Conservation (phyloP, 2,888 invertebrate genomes). For the Zygaena filipendulae region DNA sequence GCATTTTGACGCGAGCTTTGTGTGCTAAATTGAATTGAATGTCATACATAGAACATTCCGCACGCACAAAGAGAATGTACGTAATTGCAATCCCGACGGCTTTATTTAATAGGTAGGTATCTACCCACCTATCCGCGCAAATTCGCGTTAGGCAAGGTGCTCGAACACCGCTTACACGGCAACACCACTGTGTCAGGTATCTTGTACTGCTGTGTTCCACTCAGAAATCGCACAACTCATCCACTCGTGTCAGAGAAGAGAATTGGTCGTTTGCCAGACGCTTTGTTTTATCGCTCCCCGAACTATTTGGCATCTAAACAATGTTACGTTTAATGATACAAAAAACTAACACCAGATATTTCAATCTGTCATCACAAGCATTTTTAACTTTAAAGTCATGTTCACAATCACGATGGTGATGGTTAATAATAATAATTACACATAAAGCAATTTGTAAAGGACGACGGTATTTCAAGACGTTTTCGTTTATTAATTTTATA, state of each 20-base stretch:
- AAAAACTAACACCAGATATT: slow-evolving; percentile 47
- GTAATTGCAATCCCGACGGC: slow-evolving; percentile 60
- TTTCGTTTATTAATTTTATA: no score
- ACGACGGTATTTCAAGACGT: no score
- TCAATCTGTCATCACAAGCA: slow-evolving; percentile 40
- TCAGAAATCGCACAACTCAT: slow-evolving; percentile 39
- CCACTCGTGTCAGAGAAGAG: slow-evolving; percentile 52
- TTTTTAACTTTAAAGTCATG: slow-evolving; percentile 17
- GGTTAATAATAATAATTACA: no score
- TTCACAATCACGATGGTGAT: slow-evolving; percentile 24
- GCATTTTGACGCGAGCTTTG: slow-evolving; percentile 55
- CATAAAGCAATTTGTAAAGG: no score
- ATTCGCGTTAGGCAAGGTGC: slow-evolving; percentile 40
- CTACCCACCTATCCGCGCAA: slow-evolving; percentile 56
- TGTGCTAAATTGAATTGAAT: slow-evolving; percentile 60
- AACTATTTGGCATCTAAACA: slow-evolving; percentile 62
- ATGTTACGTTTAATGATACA: slow-evolving; percentile 60
- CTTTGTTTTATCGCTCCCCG: slow-evolving; percentile 56
- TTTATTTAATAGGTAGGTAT: slow-evolving; percentile 63
- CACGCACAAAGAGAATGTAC: slow-evolving; percentile 60
- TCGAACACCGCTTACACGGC: slow-evolving; percentile 5
- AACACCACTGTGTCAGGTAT: no score
- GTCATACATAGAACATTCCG: slow-evolving; percentile 59
- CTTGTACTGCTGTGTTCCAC: no score
- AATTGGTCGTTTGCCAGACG: slow-evolving; percentile 61